Base-by-base conservation (phyloP, 2,797 vertebrate species). In the Dendrocincla fuliginosa region DNA sequence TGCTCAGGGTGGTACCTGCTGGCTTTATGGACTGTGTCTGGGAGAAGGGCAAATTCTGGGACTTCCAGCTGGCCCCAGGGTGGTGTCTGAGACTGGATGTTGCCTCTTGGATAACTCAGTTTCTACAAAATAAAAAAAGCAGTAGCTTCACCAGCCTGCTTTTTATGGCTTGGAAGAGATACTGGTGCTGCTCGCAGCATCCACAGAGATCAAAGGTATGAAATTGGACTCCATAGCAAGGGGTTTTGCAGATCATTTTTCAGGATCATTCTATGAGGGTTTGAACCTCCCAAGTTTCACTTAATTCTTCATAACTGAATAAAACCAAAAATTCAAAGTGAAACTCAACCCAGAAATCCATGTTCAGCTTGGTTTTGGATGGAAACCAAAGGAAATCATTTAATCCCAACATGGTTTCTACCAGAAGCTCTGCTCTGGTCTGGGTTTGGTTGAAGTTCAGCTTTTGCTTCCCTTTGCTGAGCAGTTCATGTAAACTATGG, bases 301-400 rank as follows among this genome's bases (percentile, higher is more conserved):
- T 97, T 97, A 95, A 95, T 96, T 95, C 95, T 93, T 96, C 96
- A 95, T 95, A 95, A 95, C 83, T 76, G 78, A 95, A 95, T 95
- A 93, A 95, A 95, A 82, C 85, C 83, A 95, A 96, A 95, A 97
- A 96, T 95, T 96, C 91, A 86, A 94, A 95, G 87, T 94, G 96
- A 96, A 95, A 96, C 85, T 90, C 92, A 93, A 93, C 89, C 91
- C 95, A 94, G 89, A 94, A 94, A 94, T 96, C 95, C 91, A 93
- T 27, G 78, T 96, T 97, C 92, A 94, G 87, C 59, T 96, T 93
- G 94, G 96, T 49, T 97, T 96, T 96, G 96, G 92, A 95, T 79
- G 23, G 80, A 90, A 94, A 96, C 95, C 95, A 97, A 96, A 95
- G 95, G 96, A 97, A 97, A 97, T 95, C 70, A 95, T 94, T 97